These are phyloP conservation scores for Pangasius djambal DNA, from an alignment of 2,797 vertebrate species.

Conservation along the genomic window DNA sequence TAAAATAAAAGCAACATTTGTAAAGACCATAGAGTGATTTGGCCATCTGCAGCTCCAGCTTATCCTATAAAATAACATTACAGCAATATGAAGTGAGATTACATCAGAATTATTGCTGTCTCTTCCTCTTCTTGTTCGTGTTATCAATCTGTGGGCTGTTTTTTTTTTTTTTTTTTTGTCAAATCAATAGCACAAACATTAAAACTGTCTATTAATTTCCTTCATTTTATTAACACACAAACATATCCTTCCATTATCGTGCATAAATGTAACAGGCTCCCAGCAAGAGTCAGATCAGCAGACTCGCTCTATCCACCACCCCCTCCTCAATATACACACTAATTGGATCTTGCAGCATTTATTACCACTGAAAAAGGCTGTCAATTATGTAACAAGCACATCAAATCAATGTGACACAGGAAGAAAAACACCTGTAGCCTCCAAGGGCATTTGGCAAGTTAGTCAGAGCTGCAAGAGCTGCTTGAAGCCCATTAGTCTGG, in stretches of 20 bases:
- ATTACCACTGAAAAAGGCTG: conserved; percentile 69
- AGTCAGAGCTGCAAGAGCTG: conserved; percentile 6
- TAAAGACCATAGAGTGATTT: not conserved
- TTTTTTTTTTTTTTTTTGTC: not conserved
- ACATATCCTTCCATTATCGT: conserved; percentile 46
- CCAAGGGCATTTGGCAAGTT: conserved; percentile 31
- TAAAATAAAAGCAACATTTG: not conserved
- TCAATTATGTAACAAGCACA: conserved; percentile 65
- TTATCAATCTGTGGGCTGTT: not conserved
- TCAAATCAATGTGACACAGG: conserved; percentile 38
- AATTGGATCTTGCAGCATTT: conserved; percentile 72
- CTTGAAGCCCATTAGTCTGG: conserved; percentile 7
- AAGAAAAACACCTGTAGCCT: conserved; percentile 58
- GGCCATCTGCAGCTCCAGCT: conserved; percentile 7
- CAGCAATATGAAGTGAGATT: not conserved
- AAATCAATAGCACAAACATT: conserved; percentile 27
- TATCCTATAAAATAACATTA: not conserved
- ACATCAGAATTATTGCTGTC: not conserved
- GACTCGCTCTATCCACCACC: conserved; percentile 25
- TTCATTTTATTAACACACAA: conserved; percentile 18
- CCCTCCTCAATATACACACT: conserved; percentile 53
- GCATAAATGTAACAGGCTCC: conserved; percentile 41
- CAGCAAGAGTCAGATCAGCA: conserved; percentile 42
- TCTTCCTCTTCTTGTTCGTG: not conserved
- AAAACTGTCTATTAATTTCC: conserved; percentile 8